Evolutionary conservation across 2,113 vertebrate species (phyloP), one percentile per base, ranked within the genome.

Genomic region (Pardalotus punctatus): DNA sequence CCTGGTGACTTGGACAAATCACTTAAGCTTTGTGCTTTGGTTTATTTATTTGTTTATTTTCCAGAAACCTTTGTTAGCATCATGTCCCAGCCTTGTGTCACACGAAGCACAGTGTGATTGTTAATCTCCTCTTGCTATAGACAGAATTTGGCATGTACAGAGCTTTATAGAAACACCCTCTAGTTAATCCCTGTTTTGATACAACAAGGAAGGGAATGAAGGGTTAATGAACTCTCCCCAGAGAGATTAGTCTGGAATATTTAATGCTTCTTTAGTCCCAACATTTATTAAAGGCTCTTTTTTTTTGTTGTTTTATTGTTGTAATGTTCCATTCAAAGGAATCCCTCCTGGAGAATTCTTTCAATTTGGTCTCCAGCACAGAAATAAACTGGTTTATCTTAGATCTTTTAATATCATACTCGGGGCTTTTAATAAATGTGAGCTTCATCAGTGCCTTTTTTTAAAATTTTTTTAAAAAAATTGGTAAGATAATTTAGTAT

Each of bases 331-430:
- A 80, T 93, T 97, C 91, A 95, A 79, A 96, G 71, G 70, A 95
- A 90, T 93, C 81, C 82, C 85, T 96, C 79, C 60, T 85, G 78
- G 94, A 97, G 76, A 92, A 95, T 89, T 74, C 82, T 94, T 94
- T 94, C 94, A 94, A 92, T 97, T 97, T 92, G 73, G 40, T 90
- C 84, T 90, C 70, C 57, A 82, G 61, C 45, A 53, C 54, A 93
- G 86, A 95, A 95, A 94, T 94, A 96, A 96, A 97, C 94, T 85
- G 89, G 73, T 77, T 96, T 97, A 96, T 97, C 95, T 48, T 86
- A 71, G 76, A 97, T 97, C 96, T 96, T 97, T 96, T 96, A 97
- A 97, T 97, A 97, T 96, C 82, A 42, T 67, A 96, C 70, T 94
- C 92, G 83, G 54, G 43, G 93, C 89, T 97, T 96, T 97, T 97